Base-by-base conservation (phyloP, 1,140 invertebrate species). In the Achroia grisella region DNA sequence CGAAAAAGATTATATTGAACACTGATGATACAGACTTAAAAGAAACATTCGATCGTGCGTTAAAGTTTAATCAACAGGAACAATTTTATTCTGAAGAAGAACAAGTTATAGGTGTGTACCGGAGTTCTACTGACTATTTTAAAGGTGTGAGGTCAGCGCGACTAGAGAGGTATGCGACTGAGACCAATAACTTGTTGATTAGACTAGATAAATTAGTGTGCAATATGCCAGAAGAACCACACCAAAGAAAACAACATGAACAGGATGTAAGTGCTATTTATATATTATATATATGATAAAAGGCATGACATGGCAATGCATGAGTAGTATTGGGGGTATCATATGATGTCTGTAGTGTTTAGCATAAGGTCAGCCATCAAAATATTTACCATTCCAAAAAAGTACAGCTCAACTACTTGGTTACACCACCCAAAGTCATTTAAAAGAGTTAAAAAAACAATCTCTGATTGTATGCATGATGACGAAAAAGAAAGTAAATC, bases 181-280 rank as follows among this genome's bases (percentile, higher is more conserved):
- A 98, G 87, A 98, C 97, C 1, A 99, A 99, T 80, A 98, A 98
- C 78, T 83, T 99, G 10, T 88, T 99, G 23, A 98, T 99, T 64
- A 89, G 97, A 62, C 75, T 99, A 56, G 96, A 98, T 86, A 97
- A 97, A 81, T 86, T 99, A 51, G 88, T 99, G 5, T 88, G 89
- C 56, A 94, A 97, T 71, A 90, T 94, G 73, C 94, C 96, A 8
- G 85, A 85, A 47, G 95, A 97, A 74, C 90, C 93, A 10, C 87
- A 90, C 15, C 93, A 94, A 75, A 89, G 95, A 56, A 97, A 96
- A 91, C 91, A 95, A 89, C 87, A 90, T 71, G 90, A 91, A 67
- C 89, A 91, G 63, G 87, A 88, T 56, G 86, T 88, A 58, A 74
- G 71, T 71, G 28, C 45, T 49, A 41, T 40, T 47, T 15, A 32